Percentiles rank a stretch among this genome's conserved stretches.
Conservation (phyloP, 2,797 vertebrate species). For the Mus caroli region DNA sequence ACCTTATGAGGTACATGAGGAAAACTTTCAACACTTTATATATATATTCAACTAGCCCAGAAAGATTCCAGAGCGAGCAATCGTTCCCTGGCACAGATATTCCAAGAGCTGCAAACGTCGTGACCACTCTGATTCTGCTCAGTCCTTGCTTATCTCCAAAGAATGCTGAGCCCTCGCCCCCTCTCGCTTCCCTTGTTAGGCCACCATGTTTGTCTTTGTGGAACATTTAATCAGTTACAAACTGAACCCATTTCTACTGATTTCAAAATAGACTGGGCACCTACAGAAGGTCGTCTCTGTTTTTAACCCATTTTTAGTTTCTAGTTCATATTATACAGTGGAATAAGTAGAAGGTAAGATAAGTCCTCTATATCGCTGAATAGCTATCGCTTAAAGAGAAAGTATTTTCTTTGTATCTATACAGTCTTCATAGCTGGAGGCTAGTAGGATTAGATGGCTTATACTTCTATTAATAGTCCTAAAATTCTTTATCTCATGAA, state of each 20-base stretch:
- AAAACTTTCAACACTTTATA: not conserved
- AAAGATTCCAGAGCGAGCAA: not conserved
- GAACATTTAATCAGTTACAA: not conserved
- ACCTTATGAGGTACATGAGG: not conserved
- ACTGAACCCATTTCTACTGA: not conserved
- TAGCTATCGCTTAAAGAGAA: not conserved
- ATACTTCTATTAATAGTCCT: not conserved
- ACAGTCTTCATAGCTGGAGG: not conserved
- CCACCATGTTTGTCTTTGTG: too few relatives aligned
- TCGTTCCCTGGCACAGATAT: not conserved
- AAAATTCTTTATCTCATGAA: not conserved
- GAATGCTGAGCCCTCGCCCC: not conserved
- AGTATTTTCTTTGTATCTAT: not conserved
- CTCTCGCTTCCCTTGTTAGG: not conserved
- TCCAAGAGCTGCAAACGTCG: too few relatives aligned
- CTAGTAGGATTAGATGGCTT: not conserved
- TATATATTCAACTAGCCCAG: not conserved
- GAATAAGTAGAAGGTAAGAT: not conserved
- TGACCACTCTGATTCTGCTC: not conserved
- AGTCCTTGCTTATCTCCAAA: not conserved
- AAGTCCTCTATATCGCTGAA: not conserved
- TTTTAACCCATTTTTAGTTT: not conserved
- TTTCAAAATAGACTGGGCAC: not conserved
- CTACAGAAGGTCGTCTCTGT: not conserved
- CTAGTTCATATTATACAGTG: not conserved